Evolutionary conservation across 2,888 invertebrate species (phyloP).

Genomic region (Thumatha senex): DNA sequence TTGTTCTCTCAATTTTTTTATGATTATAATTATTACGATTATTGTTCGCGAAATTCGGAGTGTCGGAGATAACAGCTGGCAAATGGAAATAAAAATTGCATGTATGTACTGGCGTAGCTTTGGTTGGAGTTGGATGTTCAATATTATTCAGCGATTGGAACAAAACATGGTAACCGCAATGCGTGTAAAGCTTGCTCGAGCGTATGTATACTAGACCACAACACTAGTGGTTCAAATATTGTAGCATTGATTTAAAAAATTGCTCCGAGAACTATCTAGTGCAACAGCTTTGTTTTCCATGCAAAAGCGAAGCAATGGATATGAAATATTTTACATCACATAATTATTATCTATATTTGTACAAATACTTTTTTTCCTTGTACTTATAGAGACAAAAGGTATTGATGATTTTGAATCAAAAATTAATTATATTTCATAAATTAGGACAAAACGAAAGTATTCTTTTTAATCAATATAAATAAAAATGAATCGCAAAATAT

Average conservation of each 20-base stretch:
- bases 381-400: too few relatives aligned
- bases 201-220: slow-evolving; percentile 18
- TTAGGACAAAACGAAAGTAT: too few relatives aligned
- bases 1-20: background rate
- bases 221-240: slow-evolving; percentile 27
- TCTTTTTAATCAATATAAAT: too few relatives aligned
- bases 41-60: slow-evolving; percentile 9
- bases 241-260: slow-evolving; percentile 36
- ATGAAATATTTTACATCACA: too few relatives aligned
- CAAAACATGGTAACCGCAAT: slow-evolving; percentile 36
- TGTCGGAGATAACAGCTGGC: slow-evolving; percentile 10
- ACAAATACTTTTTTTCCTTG: too few relatives aligned
- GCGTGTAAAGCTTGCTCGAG: slow-evolving; percentile 27
- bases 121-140: slow-evolving; percentile 37
- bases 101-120: slow-evolving; percentile 21
- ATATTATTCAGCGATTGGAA: slow-evolving; percentile 37
- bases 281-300: too few relatives aligned
- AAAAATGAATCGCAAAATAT: too few relatives aligned
- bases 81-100: slow-evolving; percentile 30
- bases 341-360: too few relatives aligned
- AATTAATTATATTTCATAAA: too few relatives aligned
- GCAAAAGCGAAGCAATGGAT: too few relatives aligned
- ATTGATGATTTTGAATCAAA: too few relatives aligned
- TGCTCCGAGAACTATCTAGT: too few relatives aligned
- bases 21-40: slow-evolving; percentile 6